Base-by-base conservation (phyloP, 2,113 vertebrate species). In the Heloderma charlesbogerti region DNA sequence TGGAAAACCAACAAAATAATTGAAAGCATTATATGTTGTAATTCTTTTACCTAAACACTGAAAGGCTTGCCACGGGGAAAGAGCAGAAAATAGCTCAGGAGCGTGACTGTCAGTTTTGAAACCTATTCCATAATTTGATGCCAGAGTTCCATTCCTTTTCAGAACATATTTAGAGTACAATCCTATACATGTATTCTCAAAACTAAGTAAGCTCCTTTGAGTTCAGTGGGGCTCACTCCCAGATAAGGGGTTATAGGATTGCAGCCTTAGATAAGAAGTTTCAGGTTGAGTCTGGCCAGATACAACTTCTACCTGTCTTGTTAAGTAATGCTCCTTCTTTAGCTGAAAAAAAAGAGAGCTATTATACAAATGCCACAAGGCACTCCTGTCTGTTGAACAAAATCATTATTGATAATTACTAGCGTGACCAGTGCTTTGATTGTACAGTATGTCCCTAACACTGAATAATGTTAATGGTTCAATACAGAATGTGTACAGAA, bases 1-100 rank as follows among this genome's bases (percentile, higher is more conserved):
- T 25, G 79, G 96, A 97, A 92, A 95, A 97, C 34, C 45, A 1
- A 84, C 85, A 12, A 77, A 75, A 89, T 87, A 12, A 29, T 60
- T 74, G 48, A 72, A 78, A 71, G 37, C 60, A 81, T 78, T 29
- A 83, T 4, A n/a, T 7, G 1, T 0, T 71, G 57, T 88, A 43
- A 89, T 48, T 92, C 57, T 57, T 5, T 57, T 87, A 37, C 16
- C 57, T 15, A 22, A 83, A 79, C 69, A 67, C 4, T 37, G 6
- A 13, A 45, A 7, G 77, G 20, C 43, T 79, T 48, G 2, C 20
- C 43, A 77, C 12, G 6, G 12, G 54, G 15, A 4, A 18, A 83
- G 34, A 60, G 57, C 40, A 45, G 43, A 85, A 69, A 81, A 51
- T 15, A 48, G 9, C 34, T 71, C 40, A 31, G 22, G 72, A 9